Percentiles rank a stretch among this genome's conserved stretches.
phyloP scores from a whole-genome alignment of 1,140 invertebrate species.

The Drosophila arawakana region DNA sequence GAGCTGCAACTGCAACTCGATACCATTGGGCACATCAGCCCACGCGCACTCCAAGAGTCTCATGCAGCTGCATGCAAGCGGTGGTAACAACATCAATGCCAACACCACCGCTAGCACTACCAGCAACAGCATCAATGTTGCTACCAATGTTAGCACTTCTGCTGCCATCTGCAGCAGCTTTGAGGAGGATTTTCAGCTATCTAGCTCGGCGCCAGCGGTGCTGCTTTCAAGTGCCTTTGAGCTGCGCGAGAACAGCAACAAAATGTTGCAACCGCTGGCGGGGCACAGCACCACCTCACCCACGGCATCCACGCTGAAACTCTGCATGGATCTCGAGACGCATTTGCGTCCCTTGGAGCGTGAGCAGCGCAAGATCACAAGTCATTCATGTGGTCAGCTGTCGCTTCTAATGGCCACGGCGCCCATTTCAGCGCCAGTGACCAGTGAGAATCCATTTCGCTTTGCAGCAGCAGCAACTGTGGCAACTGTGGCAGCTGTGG shows the following conservation, averaged over 20 bases:
- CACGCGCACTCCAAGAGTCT: constrained; percentile 76
- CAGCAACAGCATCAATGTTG: not conserved
- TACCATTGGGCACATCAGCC: constrained; percentile 23
- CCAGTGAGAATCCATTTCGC: constrained; percentile 63
- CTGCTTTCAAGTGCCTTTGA: constrained; percentile 60
- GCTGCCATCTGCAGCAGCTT: constrained; percentile 38
- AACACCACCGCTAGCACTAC: not conserved
- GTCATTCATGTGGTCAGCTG: constrained; percentile 66
- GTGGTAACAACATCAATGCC: not conserved
- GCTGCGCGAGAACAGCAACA: constrained; percentile 4
- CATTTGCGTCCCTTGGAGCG: constrained; percentile 29
- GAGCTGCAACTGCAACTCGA: constrained; percentile 70
- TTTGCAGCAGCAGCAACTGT: constrained; percentile 47
- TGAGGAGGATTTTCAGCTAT: constrained; percentile 69
- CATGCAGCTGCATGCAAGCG: constrained; percentile 45
- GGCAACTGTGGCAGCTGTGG: not conserved
- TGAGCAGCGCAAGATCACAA: constrained; percentile 44
- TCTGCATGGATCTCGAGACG: constrained; percentile 64
- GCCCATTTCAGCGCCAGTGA: constrained; percentile 52
- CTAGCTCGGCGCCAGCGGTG: constrained; percentile 73
- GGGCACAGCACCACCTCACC: constrained; percentile 58
- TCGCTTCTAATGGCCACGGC: constrained; percentile 15
- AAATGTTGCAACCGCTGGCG: constrained; percentile 15
- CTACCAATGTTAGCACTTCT: not conserved
- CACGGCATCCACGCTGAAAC: constrained; percentile 68